Base-by-base conservation (phyloP, 2,113 vertebrate species). In the Neopipo cinnamomea region DNA sequence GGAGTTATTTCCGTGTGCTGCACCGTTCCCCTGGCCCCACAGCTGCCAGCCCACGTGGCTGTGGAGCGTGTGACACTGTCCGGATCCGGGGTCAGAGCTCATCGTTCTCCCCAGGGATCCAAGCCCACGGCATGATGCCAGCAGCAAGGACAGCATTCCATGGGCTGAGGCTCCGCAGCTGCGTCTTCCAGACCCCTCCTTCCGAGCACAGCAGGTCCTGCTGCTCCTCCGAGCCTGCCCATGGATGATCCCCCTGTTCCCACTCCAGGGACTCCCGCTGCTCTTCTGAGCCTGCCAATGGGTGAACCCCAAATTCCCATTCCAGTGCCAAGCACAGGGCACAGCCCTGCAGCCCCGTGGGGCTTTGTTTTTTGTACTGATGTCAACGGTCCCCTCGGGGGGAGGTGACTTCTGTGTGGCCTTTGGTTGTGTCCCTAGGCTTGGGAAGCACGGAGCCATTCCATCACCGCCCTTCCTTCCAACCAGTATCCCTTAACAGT, bases 311-410 rank as follows among this genome's bases (percentile, higher is more conserved):
- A 6, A 1, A 6, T 72, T 67, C 66, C 55, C 83, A 50, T 37
- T 18, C 49, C 33, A 35, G 66, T 5, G 0, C 35, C 0, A 0
- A 6, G n/a, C 46, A 20, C 0, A 1, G 28, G 46, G 62, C 4
- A 1, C 21, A 13, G 37, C 31, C 59, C 52, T 28, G 21, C 67
- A 37, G 71, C 61, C 68, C 49, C 4, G n/a, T n/a, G n/a, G n/a
- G n/a, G n/a, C 55, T 74, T 77, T 63, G 71, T 23, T 78, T 68
- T 81, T 62, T 67, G 79, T 77, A 58, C 84, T 7, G 52, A 80
- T 77, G 59, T 23, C 59, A 67, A 58, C 3, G 8, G 58, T 52
- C 52, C 70, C 53, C 65, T 72, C 1, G 0, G 62, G 70, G 46
- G 50, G 33, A 87, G 33, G 50, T 14, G 42, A 44, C 49, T 33